Evolutionary conservation across 2,113 vertebrate species (phyloP).

Genomic region (Corythoichthys intestinalis): DNA sequence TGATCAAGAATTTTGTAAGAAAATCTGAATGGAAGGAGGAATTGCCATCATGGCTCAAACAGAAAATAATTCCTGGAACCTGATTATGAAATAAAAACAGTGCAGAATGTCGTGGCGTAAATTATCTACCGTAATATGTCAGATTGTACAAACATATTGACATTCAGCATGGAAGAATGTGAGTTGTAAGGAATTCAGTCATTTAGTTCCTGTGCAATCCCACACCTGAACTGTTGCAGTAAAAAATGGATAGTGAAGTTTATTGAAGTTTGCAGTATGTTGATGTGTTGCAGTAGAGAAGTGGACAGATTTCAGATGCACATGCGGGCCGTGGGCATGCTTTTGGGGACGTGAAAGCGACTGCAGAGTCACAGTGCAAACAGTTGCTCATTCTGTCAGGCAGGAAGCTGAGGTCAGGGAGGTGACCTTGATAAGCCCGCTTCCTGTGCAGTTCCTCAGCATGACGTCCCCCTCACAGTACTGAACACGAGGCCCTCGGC

Average conservation of each 20-base stretch:
- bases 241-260: slow-evolving; percentile 3
- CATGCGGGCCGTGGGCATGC: neutral
- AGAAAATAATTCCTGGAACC: neutral
- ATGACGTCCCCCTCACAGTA: slow-evolving; percentile 36
- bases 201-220: neutral
- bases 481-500: slow-evolving; percentile 36
- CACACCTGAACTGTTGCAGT: neutral
- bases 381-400: slow-evolving; percentile 53
- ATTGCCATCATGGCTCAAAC: neutral
- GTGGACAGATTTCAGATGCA: neutral
- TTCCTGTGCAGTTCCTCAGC: slow-evolving; percentile 56
- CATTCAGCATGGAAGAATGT: no score
- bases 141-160: no score
- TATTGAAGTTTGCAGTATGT: slow-evolving; percentile 5
- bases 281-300: slow-evolving; percentile 3
- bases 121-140: no score
- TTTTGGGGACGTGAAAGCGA: slow-evolving; percentile 7
- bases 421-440: slow-evolving; percentile 61
- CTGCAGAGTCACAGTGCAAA: slow-evolving; percentile 21
- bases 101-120: no score
- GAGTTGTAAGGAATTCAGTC: neutral
- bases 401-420: slow-evolving; percentile 68
- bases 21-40: neutral
- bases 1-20: neutral
- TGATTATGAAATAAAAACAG: neutral